Evolutionary conservation across 2,888 invertebrate species (phyloP).

Genomic region (Patella depressa): DNA sequence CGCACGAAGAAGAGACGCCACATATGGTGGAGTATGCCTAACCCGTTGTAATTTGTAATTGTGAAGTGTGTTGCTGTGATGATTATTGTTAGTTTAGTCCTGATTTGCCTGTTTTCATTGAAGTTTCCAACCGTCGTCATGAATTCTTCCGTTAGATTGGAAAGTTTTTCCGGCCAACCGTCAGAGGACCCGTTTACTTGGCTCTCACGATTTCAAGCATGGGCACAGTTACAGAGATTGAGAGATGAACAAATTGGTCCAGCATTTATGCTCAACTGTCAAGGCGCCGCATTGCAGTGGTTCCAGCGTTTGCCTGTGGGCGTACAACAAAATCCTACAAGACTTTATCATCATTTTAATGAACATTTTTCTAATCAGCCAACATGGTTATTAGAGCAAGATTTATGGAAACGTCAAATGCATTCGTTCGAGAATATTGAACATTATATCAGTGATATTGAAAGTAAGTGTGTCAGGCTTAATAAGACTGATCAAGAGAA

Average conservation of each 20-base stretch:
- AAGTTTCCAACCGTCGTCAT: no score
- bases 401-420: not conserved
- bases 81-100: no score
- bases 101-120: no score
- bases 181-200: not conserved
- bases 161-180: not conserved
- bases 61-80: no score
- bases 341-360: not conserved
- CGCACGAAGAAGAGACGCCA: no score
- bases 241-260: not conserved
- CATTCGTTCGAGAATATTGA: not conserved
- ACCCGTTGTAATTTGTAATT: no score
- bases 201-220: slow-evolving; percentile 13
- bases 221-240: slow-evolving; percentile 2
- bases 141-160: no score
- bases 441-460: slow-evolving; percentile 10
- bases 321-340: not conserved
- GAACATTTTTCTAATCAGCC: not conserved
- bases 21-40: no score
- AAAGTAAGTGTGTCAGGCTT: slow-evolving; percentile 3
- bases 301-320: not conserved
- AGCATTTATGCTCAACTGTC: not conserved
- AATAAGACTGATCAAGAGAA: slow-evolving; percentile 7
- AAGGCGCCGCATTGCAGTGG: slow-evolving; percentile 12
- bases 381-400: slow-evolving; percentile 2